Percentiles rank a stretch among this genome's conserved stretches.
Evolutionary conservation across 2,113 vertebrate genomes (phyloP).

Genomic region (Oenanthe melanoleuca): DNA sequence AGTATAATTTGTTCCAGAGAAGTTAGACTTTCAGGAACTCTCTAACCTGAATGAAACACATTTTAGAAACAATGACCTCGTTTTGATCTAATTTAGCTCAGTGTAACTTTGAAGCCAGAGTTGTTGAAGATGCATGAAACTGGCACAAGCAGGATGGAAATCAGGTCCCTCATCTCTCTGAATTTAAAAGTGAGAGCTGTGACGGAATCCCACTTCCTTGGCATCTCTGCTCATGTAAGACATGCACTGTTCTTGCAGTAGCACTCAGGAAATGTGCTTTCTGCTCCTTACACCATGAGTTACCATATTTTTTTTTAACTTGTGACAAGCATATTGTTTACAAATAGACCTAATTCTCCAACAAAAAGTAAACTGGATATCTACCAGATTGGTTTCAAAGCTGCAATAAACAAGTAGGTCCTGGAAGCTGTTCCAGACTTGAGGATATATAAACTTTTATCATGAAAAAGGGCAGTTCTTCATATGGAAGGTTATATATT

Average conservation of each 20-base stretch:
- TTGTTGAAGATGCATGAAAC: background rate
- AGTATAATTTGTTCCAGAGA: background rate
- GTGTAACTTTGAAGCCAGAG: slow-evolving; percentile 4
- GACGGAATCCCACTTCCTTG: background rate
- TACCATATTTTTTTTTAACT: background rate
- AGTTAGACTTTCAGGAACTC: slow-evolving; percentile 46
- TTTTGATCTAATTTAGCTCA: slow-evolving; percentile 23
- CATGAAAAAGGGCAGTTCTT: background rate
- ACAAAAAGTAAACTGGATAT: background rate
- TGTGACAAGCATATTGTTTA: background rate
- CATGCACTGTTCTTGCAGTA: background rate
- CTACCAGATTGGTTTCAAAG: background rate
- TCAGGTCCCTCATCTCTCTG: background rate
- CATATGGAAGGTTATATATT: background rate
- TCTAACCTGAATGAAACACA: slow-evolving; percentile 45
- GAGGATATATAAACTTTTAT: background rate
- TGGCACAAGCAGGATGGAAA: slow-evolving; percentile 14
- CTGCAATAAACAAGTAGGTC: background rate
- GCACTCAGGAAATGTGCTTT: background rate
- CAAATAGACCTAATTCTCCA: background rate
- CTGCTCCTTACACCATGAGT: background rate
- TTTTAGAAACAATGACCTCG: slow-evolving; percentile 51
- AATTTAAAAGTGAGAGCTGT: background rate
- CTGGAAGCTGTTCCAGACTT: background rate
- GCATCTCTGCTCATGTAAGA: background rate